Conservation (phyloP, 2,797 vertebrate species). For the Chaetophractus vellerosus region DNA sequence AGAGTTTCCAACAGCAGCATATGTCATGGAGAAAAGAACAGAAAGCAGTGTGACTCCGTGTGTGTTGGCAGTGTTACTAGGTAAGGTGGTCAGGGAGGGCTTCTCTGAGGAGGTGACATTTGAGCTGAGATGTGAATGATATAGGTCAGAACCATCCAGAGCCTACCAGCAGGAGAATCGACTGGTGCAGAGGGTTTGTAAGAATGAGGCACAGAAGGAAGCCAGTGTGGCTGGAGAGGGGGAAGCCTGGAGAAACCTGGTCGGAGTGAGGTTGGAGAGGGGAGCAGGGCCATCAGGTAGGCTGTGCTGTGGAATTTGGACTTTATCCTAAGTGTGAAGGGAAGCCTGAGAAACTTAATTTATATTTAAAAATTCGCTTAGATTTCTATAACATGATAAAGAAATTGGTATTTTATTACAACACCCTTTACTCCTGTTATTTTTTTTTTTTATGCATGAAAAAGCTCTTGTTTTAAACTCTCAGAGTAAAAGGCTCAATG, state of each 20-base stretch:
- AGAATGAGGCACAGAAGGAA: background rate
- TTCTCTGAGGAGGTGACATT: background rate
- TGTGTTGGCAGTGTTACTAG: too few relatives aligned
- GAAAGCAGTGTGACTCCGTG: background rate
- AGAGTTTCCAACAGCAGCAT: background rate
- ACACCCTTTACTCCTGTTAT: too few relatives aligned
- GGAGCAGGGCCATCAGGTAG: fast-evolving
- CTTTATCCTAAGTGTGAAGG: background rate
- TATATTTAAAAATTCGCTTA: background rate
- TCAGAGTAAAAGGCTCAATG: background rate
- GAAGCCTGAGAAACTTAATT: background rate
- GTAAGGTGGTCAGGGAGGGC: background rate
- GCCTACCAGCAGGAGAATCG: too few relatives aligned
- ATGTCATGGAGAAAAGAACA: background rate
- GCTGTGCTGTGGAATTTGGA: too few relatives aligned
- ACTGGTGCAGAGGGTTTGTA: background rate
- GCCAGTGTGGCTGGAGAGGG: background rate
- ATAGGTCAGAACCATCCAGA: background rate
- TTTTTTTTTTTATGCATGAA: background rate
- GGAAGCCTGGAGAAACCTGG: too few relatives aligned
- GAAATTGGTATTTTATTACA: background rate
- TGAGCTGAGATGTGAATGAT: background rate
- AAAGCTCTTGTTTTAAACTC: too few relatives aligned
- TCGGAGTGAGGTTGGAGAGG: background rate
- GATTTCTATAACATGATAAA: background rate